Evolutionary conservation across 1,140 invertebrate genomes (phyloP).

Genomic region (Ceratosolen fusciceps): DNA sequence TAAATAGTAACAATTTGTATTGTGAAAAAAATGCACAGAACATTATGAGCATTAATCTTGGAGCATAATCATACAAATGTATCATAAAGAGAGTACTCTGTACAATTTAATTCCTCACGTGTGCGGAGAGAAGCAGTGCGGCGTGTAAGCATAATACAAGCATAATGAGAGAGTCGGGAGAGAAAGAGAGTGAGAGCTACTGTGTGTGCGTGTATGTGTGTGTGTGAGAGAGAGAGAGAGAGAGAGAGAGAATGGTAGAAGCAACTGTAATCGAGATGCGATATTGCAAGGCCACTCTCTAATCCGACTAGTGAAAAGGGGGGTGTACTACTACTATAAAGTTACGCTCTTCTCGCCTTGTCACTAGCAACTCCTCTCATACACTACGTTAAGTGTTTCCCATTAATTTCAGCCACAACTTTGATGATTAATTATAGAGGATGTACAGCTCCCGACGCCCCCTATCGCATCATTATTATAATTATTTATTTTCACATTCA

Average conservation of each 20-base stretch:
- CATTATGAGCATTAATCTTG: neutral
- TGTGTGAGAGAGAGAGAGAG: no score
- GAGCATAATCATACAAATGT: neutral
- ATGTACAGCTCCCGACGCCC: no score
- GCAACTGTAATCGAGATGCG: neutral
- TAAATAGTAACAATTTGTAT: neutral
- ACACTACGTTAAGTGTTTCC: neutral
- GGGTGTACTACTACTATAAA: neutral
- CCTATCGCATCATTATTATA: no score
- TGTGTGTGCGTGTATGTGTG: no score
- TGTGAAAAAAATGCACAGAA: neutral
- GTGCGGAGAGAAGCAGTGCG: neutral
- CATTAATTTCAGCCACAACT: neutral
- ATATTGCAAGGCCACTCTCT: conserved; percentile 23
- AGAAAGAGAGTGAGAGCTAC: neutral
- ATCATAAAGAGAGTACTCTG: neutral
- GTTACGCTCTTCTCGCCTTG: neutral
- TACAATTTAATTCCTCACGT: neutral
- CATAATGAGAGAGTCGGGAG: neutral
- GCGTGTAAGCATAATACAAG: neutral
- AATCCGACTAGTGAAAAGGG: neutral
- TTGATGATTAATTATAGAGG: neutral
- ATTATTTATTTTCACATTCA: no score
- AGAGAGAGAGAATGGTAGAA: neutral
- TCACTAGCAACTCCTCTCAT: neutral